Evolutionary conservation across 30 jellyfish, hydroid and myxozoan species (phyloP).

Genomic region (Clytia hemisphaerica): DNA sequence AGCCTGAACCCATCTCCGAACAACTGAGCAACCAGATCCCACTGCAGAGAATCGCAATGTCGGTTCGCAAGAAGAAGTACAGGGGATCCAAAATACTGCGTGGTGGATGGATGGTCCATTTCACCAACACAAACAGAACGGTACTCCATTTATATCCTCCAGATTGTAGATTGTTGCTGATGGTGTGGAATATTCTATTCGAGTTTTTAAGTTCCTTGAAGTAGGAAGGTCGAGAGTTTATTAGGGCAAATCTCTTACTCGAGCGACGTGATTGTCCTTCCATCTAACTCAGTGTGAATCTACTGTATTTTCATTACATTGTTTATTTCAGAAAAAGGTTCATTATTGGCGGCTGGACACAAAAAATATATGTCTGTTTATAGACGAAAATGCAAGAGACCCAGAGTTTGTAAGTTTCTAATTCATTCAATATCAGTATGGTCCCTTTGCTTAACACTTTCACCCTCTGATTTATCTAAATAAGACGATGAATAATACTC

Average conservation of each 20-base stretch:
- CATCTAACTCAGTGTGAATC: too few relatives aligned
- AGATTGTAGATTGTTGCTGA: background rate
- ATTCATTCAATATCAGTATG: too few relatives aligned
- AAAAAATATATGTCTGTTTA: constrained; percentile 71
- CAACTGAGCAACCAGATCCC: constrained; percentile 80
- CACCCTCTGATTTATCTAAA: too few relatives aligned
- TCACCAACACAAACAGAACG: constrained; percentile 51
- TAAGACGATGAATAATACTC: background rate
- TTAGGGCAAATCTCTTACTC: too few relatives aligned
- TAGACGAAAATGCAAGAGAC: constrained; percentile 62
- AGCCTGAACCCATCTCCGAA: constrained; percentile 40
- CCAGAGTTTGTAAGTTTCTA: constrained; percentile 48
- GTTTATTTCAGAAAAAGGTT: constrained; percentile 52
- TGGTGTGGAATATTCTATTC: background rate
- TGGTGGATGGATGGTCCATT: constrained; percentile 93
- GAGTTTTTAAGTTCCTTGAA: too few relatives aligned
- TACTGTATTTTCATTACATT: background rate
- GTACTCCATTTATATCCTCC: constrained; percentile 7
- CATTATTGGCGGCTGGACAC: constrained; percentile 98
- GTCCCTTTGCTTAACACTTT: too few relatives aligned
- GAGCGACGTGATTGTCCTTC: too few relatives aligned
- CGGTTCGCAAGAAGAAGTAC: constrained; percentile 64
- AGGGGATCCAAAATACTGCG: constrained; percentile 76
- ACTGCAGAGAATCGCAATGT: constrained; percentile 83
- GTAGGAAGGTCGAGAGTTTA: too few relatives aligned